Evolutionary conservation across 2,797 vertebrate species (phyloP).

Genomic region (Phyllotis vaccarum): DNA sequence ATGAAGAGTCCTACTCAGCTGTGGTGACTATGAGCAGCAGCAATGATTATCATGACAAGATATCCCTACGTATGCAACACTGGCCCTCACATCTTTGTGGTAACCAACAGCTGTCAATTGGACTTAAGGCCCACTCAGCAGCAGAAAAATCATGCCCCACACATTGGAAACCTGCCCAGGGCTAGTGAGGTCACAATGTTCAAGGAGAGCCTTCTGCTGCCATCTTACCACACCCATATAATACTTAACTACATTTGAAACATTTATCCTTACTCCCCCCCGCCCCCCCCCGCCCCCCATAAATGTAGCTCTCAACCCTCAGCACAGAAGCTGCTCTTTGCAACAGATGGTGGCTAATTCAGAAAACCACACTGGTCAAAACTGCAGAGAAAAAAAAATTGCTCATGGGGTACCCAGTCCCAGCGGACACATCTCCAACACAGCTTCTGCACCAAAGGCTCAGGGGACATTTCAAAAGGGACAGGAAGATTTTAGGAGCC

Average conservation of each 20-base stretch:
- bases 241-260: neutral
- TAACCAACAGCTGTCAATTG: neutral
- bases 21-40: neutral
- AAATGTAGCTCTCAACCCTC: too few species aligned
- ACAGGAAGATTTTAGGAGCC: neutral
- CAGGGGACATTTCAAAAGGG: too few species aligned
- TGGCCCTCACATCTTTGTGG: neutral
- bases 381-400: neutral
- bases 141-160: too few species aligned
- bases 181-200: neutral
- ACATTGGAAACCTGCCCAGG: neutral
- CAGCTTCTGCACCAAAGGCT: neutral
- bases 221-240: neutral
- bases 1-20: neutral
- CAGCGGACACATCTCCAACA: neutral
- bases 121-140: neutral
- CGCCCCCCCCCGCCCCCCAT: too few species aligned
- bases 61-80: neutral
- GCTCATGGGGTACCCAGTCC: neutral
- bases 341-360: neutral
- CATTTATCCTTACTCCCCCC: neutral
- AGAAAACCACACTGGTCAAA: neutral
- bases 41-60: neutral
- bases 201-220: neutral
- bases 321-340: neutral